Base-by-base conservation (phyloP, 2,888 invertebrate genomes). In the Mesorhabditis spiculigera region DNA sequence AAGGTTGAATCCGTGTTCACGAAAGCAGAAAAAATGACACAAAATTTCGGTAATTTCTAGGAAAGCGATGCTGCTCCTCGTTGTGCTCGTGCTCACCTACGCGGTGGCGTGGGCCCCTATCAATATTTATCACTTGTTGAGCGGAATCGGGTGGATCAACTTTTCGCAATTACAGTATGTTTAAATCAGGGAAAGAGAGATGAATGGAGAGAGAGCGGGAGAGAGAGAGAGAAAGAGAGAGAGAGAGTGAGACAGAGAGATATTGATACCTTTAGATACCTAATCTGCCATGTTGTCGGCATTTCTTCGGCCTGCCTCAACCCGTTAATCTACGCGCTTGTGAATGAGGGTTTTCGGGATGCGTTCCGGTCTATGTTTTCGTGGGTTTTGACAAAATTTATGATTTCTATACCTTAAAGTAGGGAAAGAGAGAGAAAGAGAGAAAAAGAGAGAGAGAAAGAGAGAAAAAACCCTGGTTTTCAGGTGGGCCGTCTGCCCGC, bases 261-360 rank as follows among this genome's bases (percentile, higher is more conserved):
- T 42, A 1, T n/a, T 50, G n/a, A 50, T n/a, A 50, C 64, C 65
- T 77, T 61, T 71, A 80, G 81, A 70, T 85, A 84, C 73, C 89
- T 90, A 50, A 87, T 90, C 75, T 90, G 90, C 78, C 91, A 91
- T 82, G 89, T 91, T 88, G 88, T 90, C 75, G 91, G 93, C 6
- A 93, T 94, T 91, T 92, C 92, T 8, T 93, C 93, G 67, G 93
- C 94, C 3, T 94, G 93, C 80, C 92, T 93, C 44, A 95, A 95
- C 87, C 94, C 94, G 0, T 88, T 95, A 42, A 89, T 95, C 4
- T 95, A 95, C 87, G 95, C 94, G 8, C 93, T 93, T 91, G 89
- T 95, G 80, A 95, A 95, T 86, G 94, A 94, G 81, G 94, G 94
- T 87, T 95, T 95, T 88, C 76, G 85, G 43, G 75, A 78, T 67